These are phyloP conservation scores for Gonocerus acuteangulatus DNA, from an alignment of 2,888 invertebrate genomes.

Conservation along the genomic window DNA sequence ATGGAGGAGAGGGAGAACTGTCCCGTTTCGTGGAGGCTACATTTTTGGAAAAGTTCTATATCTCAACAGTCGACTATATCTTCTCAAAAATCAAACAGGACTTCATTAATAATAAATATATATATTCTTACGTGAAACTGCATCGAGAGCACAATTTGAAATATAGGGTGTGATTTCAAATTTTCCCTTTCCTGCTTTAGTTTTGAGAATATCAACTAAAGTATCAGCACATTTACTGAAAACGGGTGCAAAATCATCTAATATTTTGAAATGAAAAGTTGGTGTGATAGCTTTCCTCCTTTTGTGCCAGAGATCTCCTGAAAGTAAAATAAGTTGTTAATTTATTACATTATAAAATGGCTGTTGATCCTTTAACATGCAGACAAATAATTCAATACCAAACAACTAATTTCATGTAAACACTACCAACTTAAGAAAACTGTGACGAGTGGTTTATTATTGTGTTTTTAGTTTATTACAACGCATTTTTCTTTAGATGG, in stretches of 20 bases:
- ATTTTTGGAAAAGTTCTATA: too few species aligned
- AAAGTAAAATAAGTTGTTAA: too few species aligned
- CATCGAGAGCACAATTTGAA: slow-evolving; percentile 60
- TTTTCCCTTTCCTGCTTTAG: slow-evolving; percentile 55
- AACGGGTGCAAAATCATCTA: slow-evolving; percentile 75
- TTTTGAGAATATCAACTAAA: slow-evolving; percentile 55
- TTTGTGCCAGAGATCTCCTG: slow-evolving; percentile 67
- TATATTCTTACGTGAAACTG: slow-evolving; percentile 66
- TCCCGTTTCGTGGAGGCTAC: too few species aligned
- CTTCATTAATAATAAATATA: too few species aligned
- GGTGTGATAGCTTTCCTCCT: slow-evolving; percentile 78
- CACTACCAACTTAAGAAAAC: background rate
- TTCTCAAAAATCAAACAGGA: too few species aligned
- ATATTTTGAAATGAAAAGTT: slow-evolving; percentile 76
- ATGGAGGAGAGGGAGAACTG: too few species aligned
- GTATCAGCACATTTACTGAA: slow-evolving; percentile 59
- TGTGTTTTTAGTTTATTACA: too few species aligned
- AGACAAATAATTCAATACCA: background rate
- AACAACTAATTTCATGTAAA: background rate
- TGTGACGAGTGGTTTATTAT: too few species aligned
- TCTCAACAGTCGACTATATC: too few species aligned
- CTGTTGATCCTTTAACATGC: too few species aligned
- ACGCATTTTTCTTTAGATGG: too few species aligned
- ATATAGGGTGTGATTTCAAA: slow-evolving; percentile 54
- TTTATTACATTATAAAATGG: too few species aligned